Conservation (phyloP, 2,113 vertebrate genomes). For the Shinisaurus crocodilurus region DNA sequence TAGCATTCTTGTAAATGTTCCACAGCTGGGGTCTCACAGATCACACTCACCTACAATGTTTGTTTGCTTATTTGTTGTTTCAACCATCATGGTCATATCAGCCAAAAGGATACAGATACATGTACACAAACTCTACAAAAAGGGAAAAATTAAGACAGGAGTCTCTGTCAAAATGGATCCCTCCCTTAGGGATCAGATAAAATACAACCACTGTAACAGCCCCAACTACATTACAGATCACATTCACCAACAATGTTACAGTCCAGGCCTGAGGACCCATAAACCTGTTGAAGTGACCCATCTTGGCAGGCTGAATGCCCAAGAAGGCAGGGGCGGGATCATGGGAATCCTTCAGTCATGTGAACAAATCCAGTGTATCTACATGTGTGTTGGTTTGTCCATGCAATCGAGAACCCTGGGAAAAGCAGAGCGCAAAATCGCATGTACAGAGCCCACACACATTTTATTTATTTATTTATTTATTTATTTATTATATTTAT, state of each 20-base stretch:
- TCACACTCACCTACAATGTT: background rate
- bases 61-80: no score
- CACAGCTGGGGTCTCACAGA: background rate
- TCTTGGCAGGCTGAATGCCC: no score
- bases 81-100: no score
- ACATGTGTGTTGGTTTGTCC: background rate
- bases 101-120: no score
- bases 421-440: background rate
- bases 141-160: no score
- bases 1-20: conserved; percentile 18
- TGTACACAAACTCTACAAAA: no score
- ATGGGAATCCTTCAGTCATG: no score
- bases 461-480: no score
- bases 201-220: background rate
- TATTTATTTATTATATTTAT: no score
- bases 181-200: no score
- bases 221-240: background rate
- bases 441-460: background rate
- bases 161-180: no score
- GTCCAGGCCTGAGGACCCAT: background rate
- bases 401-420: background rate
- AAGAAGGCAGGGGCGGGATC: no score
- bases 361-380: background rate
- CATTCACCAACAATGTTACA: background rate
- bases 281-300: background rate